Base-by-base conservation (phyloP, 2,888 invertebrate species). In the Boloria selene region DNA sequence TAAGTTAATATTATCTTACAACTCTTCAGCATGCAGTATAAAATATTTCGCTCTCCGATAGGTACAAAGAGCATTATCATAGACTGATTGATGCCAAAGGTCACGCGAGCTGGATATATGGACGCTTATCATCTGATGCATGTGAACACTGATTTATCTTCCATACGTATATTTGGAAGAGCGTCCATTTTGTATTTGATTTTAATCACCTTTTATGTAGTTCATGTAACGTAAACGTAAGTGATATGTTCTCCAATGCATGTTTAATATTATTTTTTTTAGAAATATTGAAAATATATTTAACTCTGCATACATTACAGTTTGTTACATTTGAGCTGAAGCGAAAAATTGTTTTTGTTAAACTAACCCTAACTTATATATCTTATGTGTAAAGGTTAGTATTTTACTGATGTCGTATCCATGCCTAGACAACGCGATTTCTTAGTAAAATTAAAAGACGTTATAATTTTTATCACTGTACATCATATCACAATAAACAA, bases 1-100 rank as follows among this genome's bases (percentile, higher is more conserved):
- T 38, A 10, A 38, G 10, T 38, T 38, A 10, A 38, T 38, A 38
- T 38, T 38, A 38, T 38, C 31, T 38, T 38, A 16, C 0, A 26
- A 56, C 16, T n/a, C 22, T 13, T n/a, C 31, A 26, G 3, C 26
- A 22, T 42, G 50, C 26, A 63, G 42, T 47, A 17, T 16, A 18
- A 59, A 58, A 31, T 64, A 38, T 51, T 38, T 45, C 13, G 45
- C 16, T 63, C 49, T 64, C 52, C 50, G 54, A 55, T 63, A 45
- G 50, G 49, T 44, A 63, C 63, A 17, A 44, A 65, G 44, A 56
- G 60, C 68, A 66, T 78, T 82, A 81, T 83, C 80, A 74, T 74
- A 70, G 79, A 83, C 81, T 79, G 84, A 87, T 86, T 83, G 81
- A 80, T 85, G 84, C 74, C 85, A 87, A 81, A 86, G 84, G 82